These are phyloP conservation scores for Sparus aurata DNA, from an alignment of 2,797 vertebrate species.

Conservation along the genomic window DNA sequence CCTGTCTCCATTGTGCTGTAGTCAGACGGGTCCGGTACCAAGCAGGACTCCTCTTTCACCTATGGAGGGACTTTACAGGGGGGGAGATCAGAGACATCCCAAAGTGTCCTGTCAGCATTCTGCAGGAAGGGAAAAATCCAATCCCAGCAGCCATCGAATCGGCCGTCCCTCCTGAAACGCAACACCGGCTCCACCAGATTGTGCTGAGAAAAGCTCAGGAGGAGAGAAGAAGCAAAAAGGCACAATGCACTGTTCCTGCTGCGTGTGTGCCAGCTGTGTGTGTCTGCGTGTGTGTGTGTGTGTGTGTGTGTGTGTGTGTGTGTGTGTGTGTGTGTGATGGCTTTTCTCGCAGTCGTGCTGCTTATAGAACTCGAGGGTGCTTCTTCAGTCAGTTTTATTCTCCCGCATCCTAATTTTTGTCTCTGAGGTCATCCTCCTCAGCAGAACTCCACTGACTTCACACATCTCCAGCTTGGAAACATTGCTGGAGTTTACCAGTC, in stretches of 20 bases:
- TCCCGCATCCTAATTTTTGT: slow-evolving; percentile 47
- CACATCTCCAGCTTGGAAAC: slow-evolving; percentile 34
- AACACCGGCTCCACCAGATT: slow-evolving; percentile 77
- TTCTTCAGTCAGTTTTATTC: slow-evolving; percentile 41
- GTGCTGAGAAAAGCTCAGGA: slow-evolving; percentile 73
- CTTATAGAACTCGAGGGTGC: slow-evolving; percentile 47
- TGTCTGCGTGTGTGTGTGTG: too few species aligned
- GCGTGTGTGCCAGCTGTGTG: background rate
- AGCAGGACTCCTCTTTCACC: slow-evolving; percentile 48
- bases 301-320: background rate
- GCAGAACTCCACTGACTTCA: slow-evolving; percentile 32
- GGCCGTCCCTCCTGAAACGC: slow-evolving; percentile 73
- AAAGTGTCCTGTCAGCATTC: slow-evolving; percentile 77
- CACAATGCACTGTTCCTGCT: slow-evolving; percentile 29
- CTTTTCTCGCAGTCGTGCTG: slow-evolving; percentile 26
- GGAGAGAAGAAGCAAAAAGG: slow-evolving; percentile 12
- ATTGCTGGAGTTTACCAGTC: slow-evolving; percentile 47
- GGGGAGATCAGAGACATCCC: slow-evolving; percentile 37
- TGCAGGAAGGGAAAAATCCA: slow-evolving; percentile 56
- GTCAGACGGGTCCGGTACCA: slow-evolving; percentile 25
- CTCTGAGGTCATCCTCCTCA: slow-evolving; percentile 40
- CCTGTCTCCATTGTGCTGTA: slow-evolving; percentile 52
- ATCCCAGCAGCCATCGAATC: slow-evolving; percentile 49
- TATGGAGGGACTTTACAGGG: slow-evolving; percentile 32
- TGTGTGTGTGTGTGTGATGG: slow-evolving; percentile 13